Evolutionary conservation across 2,888 invertebrate genomes (phyloP).

Genomic region (Tuberolachnus salignus): DNA sequence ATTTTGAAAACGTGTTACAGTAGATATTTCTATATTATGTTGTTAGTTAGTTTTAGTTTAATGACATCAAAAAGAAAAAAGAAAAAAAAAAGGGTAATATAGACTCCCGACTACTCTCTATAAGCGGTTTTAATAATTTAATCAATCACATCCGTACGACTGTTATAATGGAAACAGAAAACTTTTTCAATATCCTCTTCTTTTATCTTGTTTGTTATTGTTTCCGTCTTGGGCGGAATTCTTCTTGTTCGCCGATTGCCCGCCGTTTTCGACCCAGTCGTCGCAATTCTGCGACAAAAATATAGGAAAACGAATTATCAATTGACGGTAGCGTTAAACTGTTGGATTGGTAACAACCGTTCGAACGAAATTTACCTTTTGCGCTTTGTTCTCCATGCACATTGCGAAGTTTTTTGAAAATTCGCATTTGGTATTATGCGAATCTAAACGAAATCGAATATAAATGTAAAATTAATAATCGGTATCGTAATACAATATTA

Average conservation of each 20-base stretch:
- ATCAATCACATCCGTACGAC: constrained; percentile 1
- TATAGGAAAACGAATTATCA: neutral
- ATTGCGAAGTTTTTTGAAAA: constrained; percentile 60
- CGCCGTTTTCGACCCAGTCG: constrained; percentile 59
- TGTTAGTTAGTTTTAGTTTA: no score
- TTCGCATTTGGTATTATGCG: constrained; percentile 59
- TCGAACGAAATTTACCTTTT: constrained; percentile 58
- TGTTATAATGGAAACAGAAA: constrained; percentile 1
- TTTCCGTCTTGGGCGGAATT: neutral
- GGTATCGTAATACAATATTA: no score
- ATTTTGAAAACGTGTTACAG: no score
- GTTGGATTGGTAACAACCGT: no score
- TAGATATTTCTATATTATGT: no score
- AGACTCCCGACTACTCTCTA: no score
- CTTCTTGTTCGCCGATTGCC: neutral
- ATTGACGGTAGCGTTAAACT: no score
- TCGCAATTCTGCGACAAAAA: constrained; percentile 59
- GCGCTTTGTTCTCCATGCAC: constrained; percentile 61
- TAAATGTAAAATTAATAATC: no score
- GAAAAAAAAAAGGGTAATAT: no score
- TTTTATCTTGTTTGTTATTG: constrained; percentile 21
- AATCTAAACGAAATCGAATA: constrained; percentile 54
- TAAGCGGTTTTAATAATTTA: constrained; percentile 24
- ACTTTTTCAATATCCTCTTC: constrained; percentile 28
- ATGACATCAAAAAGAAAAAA: no score